Percentiles rank a stretch among this genome's conserved stretches.
Evolutionary conservation across 2,888 invertebrate genomes (phyloP).

Genomic region (Hydroisotoma schaefferi): DNA sequence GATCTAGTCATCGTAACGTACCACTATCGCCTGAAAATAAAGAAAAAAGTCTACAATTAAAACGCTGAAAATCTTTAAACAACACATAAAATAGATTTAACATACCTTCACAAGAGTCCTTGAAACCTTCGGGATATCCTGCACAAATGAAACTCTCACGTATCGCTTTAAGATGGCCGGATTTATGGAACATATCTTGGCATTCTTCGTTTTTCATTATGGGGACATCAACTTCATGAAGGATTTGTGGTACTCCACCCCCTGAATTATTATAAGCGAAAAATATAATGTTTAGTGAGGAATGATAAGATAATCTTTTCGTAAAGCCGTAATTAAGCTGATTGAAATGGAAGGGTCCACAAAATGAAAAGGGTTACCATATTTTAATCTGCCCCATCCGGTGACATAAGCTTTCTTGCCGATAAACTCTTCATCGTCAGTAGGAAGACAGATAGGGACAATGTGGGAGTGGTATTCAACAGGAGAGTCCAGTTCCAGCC

Average conservation of each 20-base stretch:
- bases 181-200: constrained; percentile 89
- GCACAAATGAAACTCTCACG: constrained; percentile 84
- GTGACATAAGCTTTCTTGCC: constrained; percentile 78
- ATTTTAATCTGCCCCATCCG: constrained; percentile 87
- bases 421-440: constrained; percentile 70
- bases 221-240: constrained; percentile 87
- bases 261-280: constrained; percentile 51
- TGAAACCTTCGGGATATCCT: constrained; percentile 85
- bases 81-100: neutral
- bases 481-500: constrained; percentile 73
- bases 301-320: neutral
- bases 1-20: neutral
- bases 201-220: constrained; percentile 87
- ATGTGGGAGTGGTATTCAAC: constrained; percentile 81
- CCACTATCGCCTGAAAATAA: neutral
- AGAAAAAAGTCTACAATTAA: too few species aligned
- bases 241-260: constrained; percentile 81
- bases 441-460: constrained; percentile 87
- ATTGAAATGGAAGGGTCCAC: neutral
- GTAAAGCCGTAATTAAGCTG: neutral
- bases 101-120: constrained; percentile 82
- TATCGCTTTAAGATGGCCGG: constrained; percentile 82
- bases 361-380: constrained; percentile 58
- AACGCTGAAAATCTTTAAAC: too few species aligned
- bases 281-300: neutral